Conservation (phyloP, 2,888 invertebrate species). For the Drosophila incognita region DNA sequence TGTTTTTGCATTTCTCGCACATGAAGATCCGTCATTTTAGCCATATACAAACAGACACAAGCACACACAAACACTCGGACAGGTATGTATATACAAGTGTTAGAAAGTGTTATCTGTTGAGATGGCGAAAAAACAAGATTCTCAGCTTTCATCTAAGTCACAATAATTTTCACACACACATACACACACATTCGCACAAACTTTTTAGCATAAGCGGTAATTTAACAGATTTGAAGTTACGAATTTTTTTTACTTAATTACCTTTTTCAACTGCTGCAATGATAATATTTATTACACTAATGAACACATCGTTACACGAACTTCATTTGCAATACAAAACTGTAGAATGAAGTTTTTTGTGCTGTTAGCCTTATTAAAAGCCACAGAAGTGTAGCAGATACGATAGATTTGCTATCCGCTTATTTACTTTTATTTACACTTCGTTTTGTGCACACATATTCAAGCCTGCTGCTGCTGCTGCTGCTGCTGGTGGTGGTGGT, state of each 20-base stretch:
- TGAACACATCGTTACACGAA: conserved; percentile 22
- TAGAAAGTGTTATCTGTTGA: conserved; percentile 27
- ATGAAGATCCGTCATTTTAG: conserved; percentile 27
- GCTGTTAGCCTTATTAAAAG: conserved; percentile 12
- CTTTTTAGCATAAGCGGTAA: conserved; percentile 3
- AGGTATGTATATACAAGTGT: not conserved
- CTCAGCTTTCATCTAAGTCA: conserved; percentile 17
- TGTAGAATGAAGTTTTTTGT: conserved; percentile 13
- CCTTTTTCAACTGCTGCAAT: conserved; percentile 12
- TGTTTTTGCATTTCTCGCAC: conserved; percentile 20
- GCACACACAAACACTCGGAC: not conserved
- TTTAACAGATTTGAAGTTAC: conserved; percentile 3
- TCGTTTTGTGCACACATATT: conserved; percentile 31
- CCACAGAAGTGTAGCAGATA: conserved; percentile 27
- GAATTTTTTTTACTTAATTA: conserved; percentile 1
- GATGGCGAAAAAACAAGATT: conserved; percentile 18
- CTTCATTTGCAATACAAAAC: conserved; percentile 14
- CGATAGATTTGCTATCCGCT: conserved; percentile 23
- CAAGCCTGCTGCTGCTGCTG: conserved; percentile 1
- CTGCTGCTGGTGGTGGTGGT: not conserved
- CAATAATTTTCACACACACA: conserved; percentile 15
- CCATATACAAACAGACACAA: not conserved
- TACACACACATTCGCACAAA: not conserved
- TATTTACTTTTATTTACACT: conserved; percentile 27
- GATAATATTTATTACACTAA: conserved; percentile 15